phyloP scores from a whole-genome alignment of 2,797 vertebrate genomes.

The Hafferia zeledoni region DNA sequence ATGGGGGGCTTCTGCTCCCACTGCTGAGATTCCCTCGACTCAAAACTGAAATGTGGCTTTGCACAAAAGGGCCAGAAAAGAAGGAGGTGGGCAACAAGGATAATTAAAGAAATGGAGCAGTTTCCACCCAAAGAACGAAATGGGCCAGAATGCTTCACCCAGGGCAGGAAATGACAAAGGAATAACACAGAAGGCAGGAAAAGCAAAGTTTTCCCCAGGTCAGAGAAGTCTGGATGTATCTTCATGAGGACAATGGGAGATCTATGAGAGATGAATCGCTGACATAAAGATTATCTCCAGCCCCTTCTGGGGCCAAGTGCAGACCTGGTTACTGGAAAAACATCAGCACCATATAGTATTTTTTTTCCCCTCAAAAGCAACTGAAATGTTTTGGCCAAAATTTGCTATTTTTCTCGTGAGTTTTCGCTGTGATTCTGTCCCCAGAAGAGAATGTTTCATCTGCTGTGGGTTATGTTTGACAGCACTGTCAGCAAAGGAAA shows the following conservation, averaged over 20 bases:
- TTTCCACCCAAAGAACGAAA: background rate
- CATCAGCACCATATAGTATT: background rate
- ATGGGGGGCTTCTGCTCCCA: background rate
- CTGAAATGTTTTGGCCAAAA: background rate
- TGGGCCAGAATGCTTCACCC: background rate
- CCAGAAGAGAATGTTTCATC: background rate
- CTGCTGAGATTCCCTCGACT: background rate
- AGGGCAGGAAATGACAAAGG: background rate
- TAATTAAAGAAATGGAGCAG: background rate
- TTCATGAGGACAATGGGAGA: background rate
- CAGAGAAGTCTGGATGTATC: background rate
- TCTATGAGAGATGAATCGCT: background rate
- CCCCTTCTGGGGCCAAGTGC: background rate
- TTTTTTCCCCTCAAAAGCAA: background rate
- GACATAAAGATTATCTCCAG: background rate
- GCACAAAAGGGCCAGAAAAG: background rate
- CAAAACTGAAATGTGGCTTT: rapidly evolving
- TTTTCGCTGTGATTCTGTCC: background rate
- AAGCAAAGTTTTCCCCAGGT: background rate
- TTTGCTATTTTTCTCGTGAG: background rate
- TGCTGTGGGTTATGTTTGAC: background rate
- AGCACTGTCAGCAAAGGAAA: background rate
- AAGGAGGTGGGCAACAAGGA: background rate
- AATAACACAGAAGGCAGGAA: background rate
- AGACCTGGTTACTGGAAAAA: background rate